These are phyloP conservation scores for Campylomormyrus numenius DNA, from an alignment of 2,113 vertebrate genomes.

Conservation along the genomic window DNA sequence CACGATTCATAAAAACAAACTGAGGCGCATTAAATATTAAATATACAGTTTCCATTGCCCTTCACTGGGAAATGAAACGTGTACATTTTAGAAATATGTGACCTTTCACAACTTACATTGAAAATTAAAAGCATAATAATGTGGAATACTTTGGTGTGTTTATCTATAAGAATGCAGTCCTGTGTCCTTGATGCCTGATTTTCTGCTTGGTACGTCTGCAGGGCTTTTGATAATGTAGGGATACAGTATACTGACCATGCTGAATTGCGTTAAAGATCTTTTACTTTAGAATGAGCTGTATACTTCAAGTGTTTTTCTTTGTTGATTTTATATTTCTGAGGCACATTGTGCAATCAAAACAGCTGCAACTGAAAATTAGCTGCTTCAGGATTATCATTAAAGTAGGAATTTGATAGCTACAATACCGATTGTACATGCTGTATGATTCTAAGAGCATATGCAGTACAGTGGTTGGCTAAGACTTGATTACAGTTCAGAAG, in stretches of 20 bases:
- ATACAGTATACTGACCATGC: not conserved
- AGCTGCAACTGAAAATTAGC: not conserved
- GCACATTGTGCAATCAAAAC: not conserved
- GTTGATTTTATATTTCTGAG: not conserved
- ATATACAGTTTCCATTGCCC: not conserved
- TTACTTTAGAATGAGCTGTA: not conserved
- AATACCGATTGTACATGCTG: not conserved
- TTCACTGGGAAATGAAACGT: not conserved
- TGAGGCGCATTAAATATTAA: not conserved
- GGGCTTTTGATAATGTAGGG: not conserved
- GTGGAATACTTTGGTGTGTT: not conserved
- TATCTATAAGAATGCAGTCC: not conserved
- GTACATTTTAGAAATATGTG: not conserved
- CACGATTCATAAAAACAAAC: not conserved
- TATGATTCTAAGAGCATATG: not conserved
- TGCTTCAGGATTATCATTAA: not conserved
- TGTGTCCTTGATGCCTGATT: constrained; percentile 4
- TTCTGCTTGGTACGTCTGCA: not conserved
- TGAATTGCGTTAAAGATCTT: not conserved
- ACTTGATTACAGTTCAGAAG: not conserved
- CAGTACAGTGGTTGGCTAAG: not conserved
- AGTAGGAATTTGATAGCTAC: not conserved
- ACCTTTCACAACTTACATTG: not conserved
- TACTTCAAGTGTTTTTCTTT: not conserved
- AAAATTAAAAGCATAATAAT: not conserved